Conservation (phyloP, 2,113 vertebrate species). For the Progne subis region DNA sequence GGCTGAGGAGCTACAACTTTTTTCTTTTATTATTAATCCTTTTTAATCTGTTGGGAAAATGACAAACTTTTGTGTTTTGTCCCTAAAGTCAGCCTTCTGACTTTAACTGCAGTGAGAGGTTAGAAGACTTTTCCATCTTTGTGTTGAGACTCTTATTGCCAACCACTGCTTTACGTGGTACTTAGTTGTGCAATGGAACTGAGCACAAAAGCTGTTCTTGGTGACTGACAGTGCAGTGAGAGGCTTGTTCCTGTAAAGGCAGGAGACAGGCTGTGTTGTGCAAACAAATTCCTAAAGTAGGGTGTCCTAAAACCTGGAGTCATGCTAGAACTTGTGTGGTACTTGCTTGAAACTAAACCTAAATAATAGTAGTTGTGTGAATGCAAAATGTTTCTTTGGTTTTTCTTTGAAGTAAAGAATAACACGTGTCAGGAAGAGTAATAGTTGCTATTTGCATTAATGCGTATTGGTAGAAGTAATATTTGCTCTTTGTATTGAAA, state of each 20-base stretch:
- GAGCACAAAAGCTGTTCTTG: neutral
- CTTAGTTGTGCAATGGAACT: neutral
- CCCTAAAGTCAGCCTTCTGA: neutral
- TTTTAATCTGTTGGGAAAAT: neutral
- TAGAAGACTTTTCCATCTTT: neutral
- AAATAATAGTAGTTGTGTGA: neutral
- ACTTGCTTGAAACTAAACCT: neutral
- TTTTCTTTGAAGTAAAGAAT: neutral
- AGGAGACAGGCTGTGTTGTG: neutral
- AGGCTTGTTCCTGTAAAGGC: neutral
- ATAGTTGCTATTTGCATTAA: neutral
- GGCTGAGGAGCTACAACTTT: neutral
- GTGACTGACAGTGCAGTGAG: neutral
- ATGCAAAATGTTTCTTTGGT: neutral
- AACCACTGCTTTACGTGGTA: fast-evolving
- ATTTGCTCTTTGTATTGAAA: neutral
- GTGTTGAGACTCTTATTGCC: neutral
- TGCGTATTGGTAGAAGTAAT: neutral
- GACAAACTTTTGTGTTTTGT: neutral
- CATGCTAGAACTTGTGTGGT: neutral
- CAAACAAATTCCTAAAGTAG: neutral
- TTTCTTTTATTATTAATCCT: too few relatives aligned
- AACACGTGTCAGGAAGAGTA: fast-evolving
- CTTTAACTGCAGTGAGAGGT: neutral
- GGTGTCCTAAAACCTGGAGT: neutral